A percentile compares a stretch with the other conserved stretches of the same genome.
Conservation (phyloP, 2,797 vertebrate genomes). For the Apodemus agrarius region DNA sequence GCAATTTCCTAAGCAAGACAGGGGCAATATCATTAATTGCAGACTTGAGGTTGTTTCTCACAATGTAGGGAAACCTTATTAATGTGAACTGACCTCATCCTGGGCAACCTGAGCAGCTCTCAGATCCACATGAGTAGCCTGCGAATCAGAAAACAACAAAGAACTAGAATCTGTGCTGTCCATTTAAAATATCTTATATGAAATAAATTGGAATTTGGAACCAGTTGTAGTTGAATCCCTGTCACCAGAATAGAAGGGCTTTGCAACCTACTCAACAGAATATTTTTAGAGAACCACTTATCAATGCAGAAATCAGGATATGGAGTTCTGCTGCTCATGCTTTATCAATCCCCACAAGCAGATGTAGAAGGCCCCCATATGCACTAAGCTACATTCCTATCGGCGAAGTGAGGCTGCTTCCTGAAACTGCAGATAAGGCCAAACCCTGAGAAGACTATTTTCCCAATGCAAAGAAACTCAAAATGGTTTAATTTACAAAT, state of each 20-base stretch:
- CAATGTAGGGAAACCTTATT: background rate
- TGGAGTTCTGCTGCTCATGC: background rate
- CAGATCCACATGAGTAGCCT: conserved; percentile 92
- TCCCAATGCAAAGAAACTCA: background rate
- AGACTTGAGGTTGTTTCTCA: background rate
- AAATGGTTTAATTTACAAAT: background rate
- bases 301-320: background rate
- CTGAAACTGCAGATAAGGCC: background rate
- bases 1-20: conserved; percentile 93
- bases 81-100: conserved; percentile 92
- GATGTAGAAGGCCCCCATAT: background rate
- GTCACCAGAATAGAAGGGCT: background rate
- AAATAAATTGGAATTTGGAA: conserved; percentile 35
- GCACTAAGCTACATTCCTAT: background rate
- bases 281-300: background rate
- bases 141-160: background rate
- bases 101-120: conserved; percentile 96
- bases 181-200: background rate
- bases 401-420: background rate
- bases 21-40: background rate
- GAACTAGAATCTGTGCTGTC: background rate
- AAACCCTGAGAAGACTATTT: background rate
- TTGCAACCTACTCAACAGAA: background rate
- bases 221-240: background rate
- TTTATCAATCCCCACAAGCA: conserved; percentile 12